Evolutionary conservation across 2,888 invertebrate species (phyloP).

Genomic region (Lasioglossum lativentre): DNA sequence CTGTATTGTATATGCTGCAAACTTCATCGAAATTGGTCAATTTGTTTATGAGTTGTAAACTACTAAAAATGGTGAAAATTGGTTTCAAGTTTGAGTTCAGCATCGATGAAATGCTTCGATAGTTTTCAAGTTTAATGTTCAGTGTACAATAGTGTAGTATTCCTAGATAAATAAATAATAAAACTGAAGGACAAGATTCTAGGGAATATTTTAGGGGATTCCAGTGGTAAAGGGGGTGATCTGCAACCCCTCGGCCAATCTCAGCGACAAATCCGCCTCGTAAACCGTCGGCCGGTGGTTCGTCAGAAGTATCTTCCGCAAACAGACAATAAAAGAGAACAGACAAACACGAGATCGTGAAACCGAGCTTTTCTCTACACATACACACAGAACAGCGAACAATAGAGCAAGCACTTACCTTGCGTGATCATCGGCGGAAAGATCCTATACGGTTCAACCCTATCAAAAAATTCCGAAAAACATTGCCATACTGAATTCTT

Average conservation of each 20-base stretch:
- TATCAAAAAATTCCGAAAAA: not conserved
- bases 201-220: not conserved
- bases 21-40: too few species aligned
- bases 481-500: too few species aligned
- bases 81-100: too few species aligned
- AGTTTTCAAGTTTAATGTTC: too few species aligned
- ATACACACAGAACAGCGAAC: slow-evolving; percentile 38
- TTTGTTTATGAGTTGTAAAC: too few species aligned
- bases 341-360: slow-evolving; percentile 8
- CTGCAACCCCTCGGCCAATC: slow-evolving; percentile 6
- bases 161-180: not conserved
- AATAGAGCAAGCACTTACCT: slow-evolving; percentile 60
- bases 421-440: slow-evolving; percentile 34
- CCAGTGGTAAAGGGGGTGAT: not conserved
- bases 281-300: slow-evolving; percentile 15
- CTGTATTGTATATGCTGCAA: too few species aligned
- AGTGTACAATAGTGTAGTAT: too few species aligned
- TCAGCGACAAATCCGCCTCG: slow-evolving; percentile 31
- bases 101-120: too few species aligned
- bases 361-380: slow-evolving; percentile 21
- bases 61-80: too few species aligned
- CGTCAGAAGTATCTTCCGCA: slow-evolving; percentile 53
- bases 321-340: slow-evolving; percentile 16
- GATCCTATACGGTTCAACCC: not conserved
- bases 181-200: not conserved